Evolutionary conservation across 2,888 invertebrate genomes (phyloP), one percentile per base, ranked within the genome.

Genomic region (Drosophila lutescens): DNA sequence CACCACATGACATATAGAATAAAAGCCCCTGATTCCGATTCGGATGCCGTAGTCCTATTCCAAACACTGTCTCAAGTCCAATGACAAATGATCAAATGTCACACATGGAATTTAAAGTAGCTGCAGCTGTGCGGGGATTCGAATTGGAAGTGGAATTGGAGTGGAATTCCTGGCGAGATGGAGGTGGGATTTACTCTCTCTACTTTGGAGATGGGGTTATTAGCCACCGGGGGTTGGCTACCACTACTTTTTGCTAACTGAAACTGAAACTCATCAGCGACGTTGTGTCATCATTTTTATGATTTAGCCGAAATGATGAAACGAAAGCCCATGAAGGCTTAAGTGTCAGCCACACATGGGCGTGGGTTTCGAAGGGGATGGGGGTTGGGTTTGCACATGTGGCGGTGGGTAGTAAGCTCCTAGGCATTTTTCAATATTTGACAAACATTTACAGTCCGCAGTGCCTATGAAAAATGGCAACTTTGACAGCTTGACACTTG

Each of bases 41-140:
- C 34, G 32, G 17, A 17, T 26, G 44, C 60, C 60, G 26, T 10
- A 34, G 40, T 32, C 51, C 49, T 26, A 57, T 41, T n/a, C 60
- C 32, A 40, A 38, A 8, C 57, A 61, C 41, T 47, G 49, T 61
- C 54, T 55, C 66, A 50, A 49, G 43, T 51, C 38, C 54, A 44
- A 86, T 89, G 88, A 88, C 88, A 88, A 88, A 88, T 88, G 88
- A 88, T 89, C 87, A 83, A 87, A 70, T 86, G 89, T 85, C 89
- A 88, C 89, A 80, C 83, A 77, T 82, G 83, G 88, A 89, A 88
- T 89, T 88, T 89, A 88, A 88, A 88, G 80, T 86, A 89, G 81
- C 80, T 82, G 65, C 79, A 86, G 76, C 80, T 75, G 79, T 63
- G 71, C 54, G 53, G 20, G 43, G 66, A 57, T 49, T 44, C 8